Percentiles rank a stretch among this genome's conserved stretches.
Evolutionary conservation across 2,888 invertebrate species (phyloP).

Genomic region (Himalopsyche anomala): DNA sequence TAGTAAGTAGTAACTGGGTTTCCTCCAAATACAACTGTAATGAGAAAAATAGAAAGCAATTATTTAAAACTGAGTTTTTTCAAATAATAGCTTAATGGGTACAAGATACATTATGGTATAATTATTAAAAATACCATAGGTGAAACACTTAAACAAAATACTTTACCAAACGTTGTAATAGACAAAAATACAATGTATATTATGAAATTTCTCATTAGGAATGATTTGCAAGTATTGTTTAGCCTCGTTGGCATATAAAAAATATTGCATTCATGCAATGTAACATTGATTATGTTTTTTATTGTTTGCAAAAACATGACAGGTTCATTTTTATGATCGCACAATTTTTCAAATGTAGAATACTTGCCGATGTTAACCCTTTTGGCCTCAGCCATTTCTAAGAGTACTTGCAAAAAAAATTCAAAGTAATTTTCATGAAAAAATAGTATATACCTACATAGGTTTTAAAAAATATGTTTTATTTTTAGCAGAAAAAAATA

Average conservation of each 20-base stretch:
- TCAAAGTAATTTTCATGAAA: no score
- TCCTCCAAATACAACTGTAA: conserved; percentile 37
- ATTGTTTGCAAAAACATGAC: not conserved
- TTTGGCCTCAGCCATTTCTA: no score
- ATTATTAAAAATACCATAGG: not conserved
- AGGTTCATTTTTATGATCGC: not conserved
- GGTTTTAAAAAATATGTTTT: no score
- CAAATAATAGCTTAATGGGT: not conserved
- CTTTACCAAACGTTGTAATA: conserved; percentile 16
- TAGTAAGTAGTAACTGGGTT: conserved; percentile 32
- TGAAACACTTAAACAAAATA: not conserved
- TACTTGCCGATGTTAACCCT: not conserved
- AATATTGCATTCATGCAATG: not conserved
- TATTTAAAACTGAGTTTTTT: no score
- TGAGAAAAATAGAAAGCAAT: not conserved
- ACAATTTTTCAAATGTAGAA: not conserved
- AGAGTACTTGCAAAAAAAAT: no score
- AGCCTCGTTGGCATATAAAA: not conserved
- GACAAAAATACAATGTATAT: conserved; percentile 44
- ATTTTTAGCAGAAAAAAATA: no score
- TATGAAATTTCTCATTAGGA: conserved; percentile 29
- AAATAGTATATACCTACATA: no score
- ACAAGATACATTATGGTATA: not conserved
- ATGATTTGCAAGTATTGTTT: not conserved
- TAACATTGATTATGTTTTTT: not conserved